Evolutionary conservation across 2,113 vertebrate genomes (phyloP), one percentile per base, ranked within the genome.

Genomic region (Megaptera novaeangliae): DNA sequence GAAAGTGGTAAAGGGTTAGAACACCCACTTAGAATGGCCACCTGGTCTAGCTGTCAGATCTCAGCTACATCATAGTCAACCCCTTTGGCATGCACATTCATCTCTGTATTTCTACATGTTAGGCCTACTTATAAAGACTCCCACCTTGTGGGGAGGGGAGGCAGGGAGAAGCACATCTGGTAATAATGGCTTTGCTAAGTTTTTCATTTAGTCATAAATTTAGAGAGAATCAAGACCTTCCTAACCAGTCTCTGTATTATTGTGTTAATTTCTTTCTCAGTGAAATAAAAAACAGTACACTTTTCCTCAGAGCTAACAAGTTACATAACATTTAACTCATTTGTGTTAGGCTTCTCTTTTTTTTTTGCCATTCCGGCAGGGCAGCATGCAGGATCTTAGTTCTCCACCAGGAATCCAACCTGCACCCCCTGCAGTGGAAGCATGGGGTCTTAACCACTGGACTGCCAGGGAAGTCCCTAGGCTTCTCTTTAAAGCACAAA

Each of bases 191-290:
- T 87, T 57, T 66, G 23, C 15, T 92, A 63, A 44, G 25, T 6
- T 97, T 97, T 72, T 66, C 31, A 68, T n/a, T 68, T 91, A 92
- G 66, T 89, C 41, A 69, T 64, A 85, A 86, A 96, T 52, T 69
- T 44, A 71, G 31, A 80, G 27, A 88, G 49, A 80, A 63, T 82
- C 82, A 72, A 83, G 78, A 68, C 3, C 5, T 36, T 72, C 46
- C 14, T 23, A 57, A 57, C 27, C 69, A 25, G 9, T 8, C 15
- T 91, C n/a, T 75, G 15, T 52, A 78, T 71, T 34, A 91, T 27
- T 83, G 12, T 20, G 4, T 68, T 80, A 86, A 52, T 74, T 87
- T 96, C 41, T 88, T 36, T 34, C 18, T 88, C 27, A 57, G 25
- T 46, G n/a, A 91, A 95, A 84, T 23, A 72, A 77, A 77, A 41